These are phyloP conservation scores for Malurus splendens DNA, from an alignment of 2,797 vertebrate species.

Conservation along the genomic window DNA sequence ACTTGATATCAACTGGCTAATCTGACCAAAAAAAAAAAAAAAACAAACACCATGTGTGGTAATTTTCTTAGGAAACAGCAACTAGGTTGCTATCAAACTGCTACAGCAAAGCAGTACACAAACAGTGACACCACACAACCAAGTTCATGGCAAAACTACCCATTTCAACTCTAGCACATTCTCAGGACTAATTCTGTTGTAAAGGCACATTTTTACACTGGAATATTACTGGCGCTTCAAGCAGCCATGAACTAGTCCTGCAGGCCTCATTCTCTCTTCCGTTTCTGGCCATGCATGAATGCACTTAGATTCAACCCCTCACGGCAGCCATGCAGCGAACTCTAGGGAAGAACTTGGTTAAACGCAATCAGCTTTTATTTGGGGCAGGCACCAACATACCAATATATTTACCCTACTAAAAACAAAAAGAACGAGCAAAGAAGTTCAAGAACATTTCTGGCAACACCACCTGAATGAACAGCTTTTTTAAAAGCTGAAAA, in stretches of 20 bases:
- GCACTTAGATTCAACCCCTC: accelerated
- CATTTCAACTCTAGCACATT: not conserved
- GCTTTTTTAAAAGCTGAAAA: not conserved
- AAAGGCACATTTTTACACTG: not conserved
- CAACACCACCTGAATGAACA: accelerated
- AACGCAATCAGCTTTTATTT: not conserved
- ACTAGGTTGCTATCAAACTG: not conserved
- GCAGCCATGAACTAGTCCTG: not conserved
- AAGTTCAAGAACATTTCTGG: not conserved
- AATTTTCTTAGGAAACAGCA: not conserved
- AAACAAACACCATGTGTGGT: accelerated
- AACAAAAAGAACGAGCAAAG: not conserved
- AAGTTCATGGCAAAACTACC: not conserved
- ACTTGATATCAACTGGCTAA: not conserved
- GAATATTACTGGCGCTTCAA: not conserved
- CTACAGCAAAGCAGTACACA: accelerated
- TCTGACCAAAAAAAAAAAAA: not conserved
- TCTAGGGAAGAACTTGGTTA: not conserved
- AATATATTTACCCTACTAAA: not conserved
- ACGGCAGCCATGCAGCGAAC: accelerated
- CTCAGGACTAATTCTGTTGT: not conserved
- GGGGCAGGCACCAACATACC: not conserved
- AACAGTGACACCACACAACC: not conserved
- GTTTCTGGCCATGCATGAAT: not conserved
- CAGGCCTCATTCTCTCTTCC: not conserved